Percentiles rank a stretch among this genome's conserved stretches.
Conservation (phyloP, 2,113 vertebrate species). For the Heterotis niloticus region DNA sequence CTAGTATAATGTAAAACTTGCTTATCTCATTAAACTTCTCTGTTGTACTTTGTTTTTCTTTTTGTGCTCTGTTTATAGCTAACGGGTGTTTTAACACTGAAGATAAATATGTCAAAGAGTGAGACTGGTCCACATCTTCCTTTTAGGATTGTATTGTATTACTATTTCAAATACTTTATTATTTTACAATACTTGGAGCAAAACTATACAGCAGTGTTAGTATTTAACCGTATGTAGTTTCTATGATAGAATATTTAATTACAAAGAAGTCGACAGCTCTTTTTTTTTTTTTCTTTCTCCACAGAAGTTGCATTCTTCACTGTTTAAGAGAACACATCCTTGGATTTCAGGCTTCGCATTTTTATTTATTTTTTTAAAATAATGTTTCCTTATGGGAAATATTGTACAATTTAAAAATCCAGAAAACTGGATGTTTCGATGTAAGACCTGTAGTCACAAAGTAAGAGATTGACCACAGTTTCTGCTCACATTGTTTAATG, state of each 20-base stretch:
- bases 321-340: neutral
- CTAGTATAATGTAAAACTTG: too few species aligned
- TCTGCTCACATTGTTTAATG: constrained; percentile 19
- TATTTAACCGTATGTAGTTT: neutral
- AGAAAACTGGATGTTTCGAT: neutral
- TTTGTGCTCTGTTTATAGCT: too few species aligned
- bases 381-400: too few species aligned
- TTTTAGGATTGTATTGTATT: too few species aligned
- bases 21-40: too few species aligned
- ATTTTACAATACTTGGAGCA: neutral
- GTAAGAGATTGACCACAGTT: neutral
- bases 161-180: neutral
- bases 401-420: neutral
- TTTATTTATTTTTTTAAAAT: too few species aligned
- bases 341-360: neutral
- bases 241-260: neutral
- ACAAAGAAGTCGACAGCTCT: neutral
- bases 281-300: neutral
- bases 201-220: neutral
- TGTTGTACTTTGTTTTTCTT: too few species aligned
- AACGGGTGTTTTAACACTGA: too few species aligned
- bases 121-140: too few species aligned
- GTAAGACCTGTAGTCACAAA: neutral
- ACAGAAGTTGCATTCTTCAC: neutral
- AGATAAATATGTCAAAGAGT: too few species aligned